phyloP scores from a whole-genome alignment of 92 coral and sea anemone species.

The Muricea muricata region DNA sequence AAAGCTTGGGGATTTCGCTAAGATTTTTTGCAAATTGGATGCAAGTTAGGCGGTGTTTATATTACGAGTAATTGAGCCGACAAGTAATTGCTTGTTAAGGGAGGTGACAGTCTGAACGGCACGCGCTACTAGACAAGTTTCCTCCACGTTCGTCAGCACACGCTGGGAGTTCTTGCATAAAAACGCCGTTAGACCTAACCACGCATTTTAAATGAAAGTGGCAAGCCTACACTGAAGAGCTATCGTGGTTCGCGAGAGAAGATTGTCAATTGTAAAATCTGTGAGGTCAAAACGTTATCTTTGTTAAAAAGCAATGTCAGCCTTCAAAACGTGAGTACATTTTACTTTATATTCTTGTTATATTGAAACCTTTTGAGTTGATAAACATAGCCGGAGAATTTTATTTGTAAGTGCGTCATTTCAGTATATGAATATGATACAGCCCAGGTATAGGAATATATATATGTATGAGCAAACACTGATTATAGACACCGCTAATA shows the following conservation, averaged over 20 bases:
- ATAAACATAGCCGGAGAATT: no score
- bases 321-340: not conserved
- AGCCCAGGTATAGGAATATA: no score
- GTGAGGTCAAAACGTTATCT: no score
- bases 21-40: not conserved
- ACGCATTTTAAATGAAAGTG: not conserved
- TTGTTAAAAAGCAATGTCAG: no score
- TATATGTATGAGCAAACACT: no score
- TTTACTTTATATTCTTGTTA: not conserved
- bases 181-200: not conserved
- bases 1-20: not conserved
- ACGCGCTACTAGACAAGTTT: slow-evolving; percentile 32
- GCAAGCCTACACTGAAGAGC: not conserved
- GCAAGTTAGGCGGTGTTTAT: not conserved
- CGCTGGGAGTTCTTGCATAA: slow-evolving; percentile 34
- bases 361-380: not conserved
- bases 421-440: no score
- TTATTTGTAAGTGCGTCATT: no score
- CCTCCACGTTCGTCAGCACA: slow-evolving; percentile 32
- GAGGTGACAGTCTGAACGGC: slow-evolving; percentile 41
- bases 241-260: not conserved
- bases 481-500: no score
- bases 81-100: slow-evolving; percentile 35
- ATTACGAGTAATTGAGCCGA: slow-evolving; percentile 14
- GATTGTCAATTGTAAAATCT: no score